phyloP scores from a whole-genome alignment of 2,888 invertebrate species.

The Serrognathus titanus region DNA sequence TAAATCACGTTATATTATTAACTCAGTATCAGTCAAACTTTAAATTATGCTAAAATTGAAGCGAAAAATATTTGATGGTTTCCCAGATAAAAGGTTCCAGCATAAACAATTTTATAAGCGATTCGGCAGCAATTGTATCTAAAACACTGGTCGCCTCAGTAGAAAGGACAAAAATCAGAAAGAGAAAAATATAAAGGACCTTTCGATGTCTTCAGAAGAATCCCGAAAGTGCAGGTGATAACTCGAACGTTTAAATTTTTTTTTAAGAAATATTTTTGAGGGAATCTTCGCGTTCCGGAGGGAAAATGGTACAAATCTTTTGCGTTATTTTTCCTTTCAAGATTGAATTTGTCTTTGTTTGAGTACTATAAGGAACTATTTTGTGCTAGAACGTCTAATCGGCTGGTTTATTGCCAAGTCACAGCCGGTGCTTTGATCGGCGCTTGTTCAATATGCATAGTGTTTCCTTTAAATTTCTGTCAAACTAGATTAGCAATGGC shows the following conservation, averaged over 20 bases:
- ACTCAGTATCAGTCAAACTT: no score
- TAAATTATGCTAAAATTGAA: no score
- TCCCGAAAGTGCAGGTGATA: constrained; percentile 26
- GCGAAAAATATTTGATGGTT: background rate
- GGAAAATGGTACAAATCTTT: constrained; percentile 24
- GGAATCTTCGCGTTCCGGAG: constrained; percentile 27
- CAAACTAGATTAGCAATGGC: constrained; percentile 24
- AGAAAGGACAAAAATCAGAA: constrained; percentile 26
- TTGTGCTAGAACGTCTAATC: background rate
- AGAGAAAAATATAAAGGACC: constrained; percentile 19
- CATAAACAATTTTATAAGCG: constrained; percentile 20
- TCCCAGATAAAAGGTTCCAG: background rate
- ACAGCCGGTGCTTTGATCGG: constrained; percentile 25
- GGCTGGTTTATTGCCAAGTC: constrained; percentile 5
- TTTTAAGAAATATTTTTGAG: constrained; percentile 9
- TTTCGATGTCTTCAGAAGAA: constrained; percentile 18
- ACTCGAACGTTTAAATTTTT: background rate
- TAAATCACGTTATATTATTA: no score
- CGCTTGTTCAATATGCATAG: constrained; percentile 8
- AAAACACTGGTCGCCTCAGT: constrained; percentile 27
- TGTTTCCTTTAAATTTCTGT: constrained; percentile 27
- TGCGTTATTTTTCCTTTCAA: constrained; percentile 25
- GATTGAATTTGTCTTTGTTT: constrained; percentile 26
- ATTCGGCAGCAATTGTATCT: constrained; percentile 21
- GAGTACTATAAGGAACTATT: constrained; percentile 11